A percentile compares a stretch with the other conserved stretches of the same genome.
These are phyloP conservation scores for Apus apus DNA, from an alignment of 2,113 vertebrate genomes.

Conservation along the genomic window DNA sequence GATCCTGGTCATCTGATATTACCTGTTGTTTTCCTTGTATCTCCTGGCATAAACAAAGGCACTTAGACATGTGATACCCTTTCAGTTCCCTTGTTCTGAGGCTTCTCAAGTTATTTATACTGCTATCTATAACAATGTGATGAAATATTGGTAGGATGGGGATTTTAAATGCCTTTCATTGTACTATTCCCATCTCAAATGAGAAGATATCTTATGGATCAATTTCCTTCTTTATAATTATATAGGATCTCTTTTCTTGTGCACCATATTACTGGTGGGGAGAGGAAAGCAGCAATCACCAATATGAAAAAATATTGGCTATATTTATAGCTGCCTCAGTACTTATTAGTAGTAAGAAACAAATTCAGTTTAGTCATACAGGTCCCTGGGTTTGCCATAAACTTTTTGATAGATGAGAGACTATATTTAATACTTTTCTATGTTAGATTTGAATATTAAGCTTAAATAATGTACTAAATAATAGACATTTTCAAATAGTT, in stretches of 20 bases:
- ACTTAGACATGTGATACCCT: neutral
- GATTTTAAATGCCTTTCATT: neutral
- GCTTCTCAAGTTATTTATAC: neutral
- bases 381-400: neutral
- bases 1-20: slow-evolving; percentile 24
- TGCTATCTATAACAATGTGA: neutral
- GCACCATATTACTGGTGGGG: neutral
- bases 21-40: neutral
- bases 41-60: neutral
- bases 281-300: neutral
- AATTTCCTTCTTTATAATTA: neutral
- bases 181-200: neutral
- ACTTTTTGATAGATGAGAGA: neutral
- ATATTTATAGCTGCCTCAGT: neutral
- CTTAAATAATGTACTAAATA: neutral
- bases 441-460: neutral
- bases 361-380: neutral
- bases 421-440: neutral
- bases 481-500: neutral
- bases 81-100: neutral
- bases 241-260: neutral
- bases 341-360: neutral
- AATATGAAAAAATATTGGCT: neutral
- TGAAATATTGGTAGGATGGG: neutral
- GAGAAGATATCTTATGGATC: neutral